Evolutionary conservation across 2,888 invertebrate genomes (phyloP), one percentile per base, ranked within the genome.

Genomic region (Platypus cylindrus): DNA sequence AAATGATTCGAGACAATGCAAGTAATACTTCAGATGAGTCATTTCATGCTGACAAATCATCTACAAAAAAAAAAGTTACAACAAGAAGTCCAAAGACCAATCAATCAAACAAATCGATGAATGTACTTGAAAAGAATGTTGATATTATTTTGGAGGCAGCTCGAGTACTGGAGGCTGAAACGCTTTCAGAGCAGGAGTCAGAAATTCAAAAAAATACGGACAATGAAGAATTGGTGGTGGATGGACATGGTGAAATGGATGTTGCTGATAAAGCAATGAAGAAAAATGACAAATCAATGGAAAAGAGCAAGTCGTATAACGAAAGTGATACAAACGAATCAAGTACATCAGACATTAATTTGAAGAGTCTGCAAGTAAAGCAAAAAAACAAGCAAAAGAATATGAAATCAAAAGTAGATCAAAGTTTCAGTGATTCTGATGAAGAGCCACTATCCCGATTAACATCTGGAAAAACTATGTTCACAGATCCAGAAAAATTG

Each of bases 361-460:
- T 50, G 13, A 48, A 49, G 38, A 38, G 44, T n/a, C 28, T 44
- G 9, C 40, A 41, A 15, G 45, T 37, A 13, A 45, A 45, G 32
- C 42, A 37, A 4, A 49, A 50, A 26, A 48, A 47, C 32, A 52
- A 54, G 32, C 48, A 48, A 37, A 47, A 48, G 24, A 29, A 29
- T 17, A 20, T 22, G 8, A 38, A 36, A 15, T 42, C 52, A n/a
- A 48, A 45, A 44, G 29, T 31, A 3, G 41, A 36, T 7, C 46
- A 40, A 3, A 43, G 43, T 16, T 72, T 71, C 38, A 70, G 68
- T 47, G 75, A 75, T 50, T 75, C 75, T 2, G 76, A 77, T 46
- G 76, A 76, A 48, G 77, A 77, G 51, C 74, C 74, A 7, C 49
- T 76, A 32, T 71, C 71, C 13, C 68, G 73, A 49, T 56, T 73